Evolutionary conservation across 2,888 invertebrate genomes (phyloP).

Genomic region (Orchestes rusci): DNA sequence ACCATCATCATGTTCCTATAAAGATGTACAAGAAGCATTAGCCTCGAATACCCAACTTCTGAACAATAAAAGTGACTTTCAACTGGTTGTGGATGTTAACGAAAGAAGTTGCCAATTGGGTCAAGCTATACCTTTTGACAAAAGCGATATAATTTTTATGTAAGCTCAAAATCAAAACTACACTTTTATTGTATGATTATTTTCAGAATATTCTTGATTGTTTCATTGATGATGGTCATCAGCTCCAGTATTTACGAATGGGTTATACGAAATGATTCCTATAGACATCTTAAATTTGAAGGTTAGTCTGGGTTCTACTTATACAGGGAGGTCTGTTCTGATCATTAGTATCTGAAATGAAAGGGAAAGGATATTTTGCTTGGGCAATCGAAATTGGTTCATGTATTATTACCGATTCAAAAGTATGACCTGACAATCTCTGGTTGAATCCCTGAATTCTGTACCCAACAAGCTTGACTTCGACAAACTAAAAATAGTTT

Average conservation of each 20-base stretch:
- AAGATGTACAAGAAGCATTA: slow-evolving; percentile 43
- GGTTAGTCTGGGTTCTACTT: too few species aligned
- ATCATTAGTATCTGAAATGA: too few species aligned
- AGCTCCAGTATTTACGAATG: slow-evolving; percentile 29
- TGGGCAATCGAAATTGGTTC: background rate
- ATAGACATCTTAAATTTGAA: slow-evolving; percentile 18
- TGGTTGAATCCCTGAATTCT: too few species aligned
- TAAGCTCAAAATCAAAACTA: slow-evolving; percentile 35
- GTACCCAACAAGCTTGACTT: too few species aligned
- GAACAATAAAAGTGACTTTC: slow-evolving; percentile 24
- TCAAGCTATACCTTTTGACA: slow-evolving; percentile 41
- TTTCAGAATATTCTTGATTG: slow-evolving; percentile 21
- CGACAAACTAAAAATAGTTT: too few species aligned
- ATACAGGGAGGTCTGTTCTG: too few species aligned
- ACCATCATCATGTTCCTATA: slow-evolving; percentile 50
- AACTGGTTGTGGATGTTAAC: slow-evolving; percentile 25
- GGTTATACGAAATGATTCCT: slow-evolving; percentile 23
- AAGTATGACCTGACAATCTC: background rate
- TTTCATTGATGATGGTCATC: slow-evolving; percentile 24
- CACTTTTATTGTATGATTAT: too few species aligned
- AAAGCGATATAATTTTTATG: slow-evolving; percentile 36
- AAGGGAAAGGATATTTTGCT: too few species aligned
- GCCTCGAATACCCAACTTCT: slow-evolving; percentile 23
- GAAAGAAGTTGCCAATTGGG: slow-evolving; percentile 48
- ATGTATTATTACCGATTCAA: background rate